Evolutionary conservation across 2,888 invertebrate genomes (phyloP).

Genomic region (Hyles lineata): DNA sequence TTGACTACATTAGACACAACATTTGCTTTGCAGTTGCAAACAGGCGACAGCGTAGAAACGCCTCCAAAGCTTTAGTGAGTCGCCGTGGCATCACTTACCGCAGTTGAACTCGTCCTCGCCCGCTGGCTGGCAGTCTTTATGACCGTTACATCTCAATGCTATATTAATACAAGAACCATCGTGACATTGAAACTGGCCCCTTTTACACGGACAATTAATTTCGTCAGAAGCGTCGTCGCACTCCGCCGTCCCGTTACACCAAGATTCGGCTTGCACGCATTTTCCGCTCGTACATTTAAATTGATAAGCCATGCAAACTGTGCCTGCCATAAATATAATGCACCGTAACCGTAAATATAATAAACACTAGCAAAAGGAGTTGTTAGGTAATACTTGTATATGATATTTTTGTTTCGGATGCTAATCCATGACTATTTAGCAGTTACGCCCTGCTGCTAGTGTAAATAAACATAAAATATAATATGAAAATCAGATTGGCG

Average conservation of each 20-base stretch:
- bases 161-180: conserved; percentile 88
- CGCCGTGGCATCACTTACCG: conserved; percentile 57
- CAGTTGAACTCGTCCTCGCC: conserved; percentile 87
- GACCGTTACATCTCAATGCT: conserved; percentile 87
- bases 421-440: not conserved
- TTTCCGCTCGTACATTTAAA: conserved; percentile 87
- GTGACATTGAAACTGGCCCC: conserved; percentile 84
- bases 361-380: conserved; percentile 48
- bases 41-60: conserved; percentile 6
- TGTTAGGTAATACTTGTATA: conserved; percentile 19
- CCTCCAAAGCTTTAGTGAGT: conserved; percentile 16
- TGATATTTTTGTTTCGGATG: not conserved
- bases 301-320: conserved; percentile 82
- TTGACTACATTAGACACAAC: conserved; percentile 10
- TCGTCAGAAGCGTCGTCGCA: conserved; percentile 82
- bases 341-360: conserved; percentile 67
- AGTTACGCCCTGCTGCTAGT: conserved; percentile 39
- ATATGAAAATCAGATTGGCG: conserved; percentile 31
- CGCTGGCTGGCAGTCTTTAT: conserved; percentile 82
- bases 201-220: conserved; percentile 71
- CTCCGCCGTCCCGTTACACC: conserved; percentile 82
- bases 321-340: conserved; percentile 75
- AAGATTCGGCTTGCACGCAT: conserved; percentile 82
- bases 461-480: conserved; percentile 36
- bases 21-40: not conserved